Conservation (phyloP, 2,888 invertebrate species). For the Linyphia triangularis region DNA sequence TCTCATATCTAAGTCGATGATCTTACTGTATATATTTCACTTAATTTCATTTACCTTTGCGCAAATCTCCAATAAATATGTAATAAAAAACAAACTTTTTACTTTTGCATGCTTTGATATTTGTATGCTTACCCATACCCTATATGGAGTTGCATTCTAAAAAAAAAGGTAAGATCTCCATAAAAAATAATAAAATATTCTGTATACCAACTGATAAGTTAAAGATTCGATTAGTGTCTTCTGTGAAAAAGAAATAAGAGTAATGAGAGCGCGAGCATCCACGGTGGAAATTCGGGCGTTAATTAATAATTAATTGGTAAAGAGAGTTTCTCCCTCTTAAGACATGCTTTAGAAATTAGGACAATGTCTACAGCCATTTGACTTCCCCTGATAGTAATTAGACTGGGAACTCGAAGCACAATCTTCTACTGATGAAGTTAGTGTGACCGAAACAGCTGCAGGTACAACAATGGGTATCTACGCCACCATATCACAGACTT, state of each 20-base stretch:
- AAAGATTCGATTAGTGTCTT: background rate
- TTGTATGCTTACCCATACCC: no score
- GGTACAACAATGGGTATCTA: background rate
- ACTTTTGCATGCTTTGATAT: no score
- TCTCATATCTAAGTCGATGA: no score
- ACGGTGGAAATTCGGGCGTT: background rate
- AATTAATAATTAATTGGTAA: background rate
- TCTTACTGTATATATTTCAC: no score
- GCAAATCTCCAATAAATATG: background rate
- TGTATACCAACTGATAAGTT: background rate
- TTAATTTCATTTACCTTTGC: background rate
- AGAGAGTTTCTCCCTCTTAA: background rate
- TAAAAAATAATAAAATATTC: no score
- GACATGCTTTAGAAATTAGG: background rate
- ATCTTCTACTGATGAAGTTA: constrained; percentile 3
- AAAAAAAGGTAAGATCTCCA: no score
- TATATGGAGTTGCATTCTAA: no score
- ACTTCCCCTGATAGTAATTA: background rate
- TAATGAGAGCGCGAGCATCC: background rate
- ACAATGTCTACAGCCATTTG: background rate
- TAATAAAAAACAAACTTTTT: background rate
- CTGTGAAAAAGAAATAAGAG: background rate
- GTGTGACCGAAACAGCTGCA: background rate
- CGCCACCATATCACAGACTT: no score
- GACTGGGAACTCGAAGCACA: background rate